These are phyloP conservation scores for Neomicropteryx cornuta DNA, from an alignment of 1,140 invertebrate species.

Conservation along the genomic window DNA sequence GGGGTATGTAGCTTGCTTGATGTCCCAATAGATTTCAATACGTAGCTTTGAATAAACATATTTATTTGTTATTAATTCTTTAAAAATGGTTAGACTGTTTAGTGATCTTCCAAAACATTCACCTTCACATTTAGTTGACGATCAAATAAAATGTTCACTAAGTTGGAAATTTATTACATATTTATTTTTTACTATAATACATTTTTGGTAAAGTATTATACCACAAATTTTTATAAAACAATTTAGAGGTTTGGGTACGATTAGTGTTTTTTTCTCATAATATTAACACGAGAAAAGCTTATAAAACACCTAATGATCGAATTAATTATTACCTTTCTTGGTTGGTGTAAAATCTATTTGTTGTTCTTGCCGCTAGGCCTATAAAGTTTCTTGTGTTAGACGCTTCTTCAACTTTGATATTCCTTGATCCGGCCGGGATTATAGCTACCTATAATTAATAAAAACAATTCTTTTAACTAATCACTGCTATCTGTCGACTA, in stretches of 20 bases:
- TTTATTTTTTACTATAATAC: conserved; percentile 1
- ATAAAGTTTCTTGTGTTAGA: conserved; percentile 74
- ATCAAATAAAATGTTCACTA: no score
- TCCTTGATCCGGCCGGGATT: conserved; percentile 69
- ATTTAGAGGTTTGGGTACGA: background rate
- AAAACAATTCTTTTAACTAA: no score
- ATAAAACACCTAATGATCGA: no score
- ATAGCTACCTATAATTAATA: conserved; percentile 51
- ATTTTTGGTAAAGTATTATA: no score
- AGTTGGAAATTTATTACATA: conserved; percentile 12
- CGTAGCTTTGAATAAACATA: no score
- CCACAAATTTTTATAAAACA: background rate
- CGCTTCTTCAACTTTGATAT: conserved; percentile 71
- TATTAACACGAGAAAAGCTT: conserved; percentile 11
- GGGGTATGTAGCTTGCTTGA: no score
- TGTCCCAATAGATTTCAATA: no score
- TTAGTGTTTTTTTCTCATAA: background rate
- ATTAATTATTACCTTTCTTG: conserved; percentile 57
- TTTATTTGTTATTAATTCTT: no score
- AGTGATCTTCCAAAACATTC: no score
- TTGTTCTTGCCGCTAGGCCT: conserved; percentile 57
- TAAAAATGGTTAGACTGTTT: no score
- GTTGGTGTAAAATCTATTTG: conserved; percentile 67
- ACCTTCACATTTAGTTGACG: no score
- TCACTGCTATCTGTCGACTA: no score